phyloP scores from a whole-genome alignment of 2,888 invertebrate genomes.

The Mythimna lalbum region DNA sequence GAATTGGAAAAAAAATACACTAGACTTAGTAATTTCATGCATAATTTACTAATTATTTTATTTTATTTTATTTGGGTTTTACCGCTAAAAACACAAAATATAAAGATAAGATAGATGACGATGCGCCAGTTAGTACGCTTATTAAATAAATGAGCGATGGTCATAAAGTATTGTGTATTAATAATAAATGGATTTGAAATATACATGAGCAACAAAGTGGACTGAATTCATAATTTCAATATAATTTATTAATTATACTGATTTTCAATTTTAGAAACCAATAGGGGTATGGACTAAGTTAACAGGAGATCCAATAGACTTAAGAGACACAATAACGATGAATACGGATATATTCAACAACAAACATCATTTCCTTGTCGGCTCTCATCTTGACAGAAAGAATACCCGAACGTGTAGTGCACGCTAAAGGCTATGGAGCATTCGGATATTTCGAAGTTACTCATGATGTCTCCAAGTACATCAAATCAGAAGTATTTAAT shows the following conservation, averaged over 20 bases:
- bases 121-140: too few relatives aligned
- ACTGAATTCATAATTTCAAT: constrained; percentile 1
- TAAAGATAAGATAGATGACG: too few relatives aligned
- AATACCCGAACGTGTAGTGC: constrained; percentile 97
- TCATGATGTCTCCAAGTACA: constrained; percentile 92
- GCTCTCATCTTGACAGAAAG: constrained; percentile 94
- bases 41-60: neutral
- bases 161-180: too few relatives aligned
- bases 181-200: too few relatives aligned
- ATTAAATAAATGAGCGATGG: too few relatives aligned
- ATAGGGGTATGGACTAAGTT: constrained; percentile 35
- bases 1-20: too few relatives aligned
- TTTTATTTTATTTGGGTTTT: too few relatives aligned
- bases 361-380: constrained; percentile 91
- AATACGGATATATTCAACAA: constrained; percentile 69
- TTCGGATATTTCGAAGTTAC: constrained; percentile 96
- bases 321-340: constrained; percentile 85
- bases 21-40: too few relatives aligned
- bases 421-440: constrained; percentile 97
- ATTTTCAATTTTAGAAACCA: constrained; percentile 26
- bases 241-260: neutral
- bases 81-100: too few relatives aligned
- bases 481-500: constrained; percentile 91
- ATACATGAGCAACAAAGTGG: neutral
- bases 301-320: constrained; percentile 93